Conservation (phyloP, 2,113 vertebrate species). For the Labrus mixtus region DNA sequence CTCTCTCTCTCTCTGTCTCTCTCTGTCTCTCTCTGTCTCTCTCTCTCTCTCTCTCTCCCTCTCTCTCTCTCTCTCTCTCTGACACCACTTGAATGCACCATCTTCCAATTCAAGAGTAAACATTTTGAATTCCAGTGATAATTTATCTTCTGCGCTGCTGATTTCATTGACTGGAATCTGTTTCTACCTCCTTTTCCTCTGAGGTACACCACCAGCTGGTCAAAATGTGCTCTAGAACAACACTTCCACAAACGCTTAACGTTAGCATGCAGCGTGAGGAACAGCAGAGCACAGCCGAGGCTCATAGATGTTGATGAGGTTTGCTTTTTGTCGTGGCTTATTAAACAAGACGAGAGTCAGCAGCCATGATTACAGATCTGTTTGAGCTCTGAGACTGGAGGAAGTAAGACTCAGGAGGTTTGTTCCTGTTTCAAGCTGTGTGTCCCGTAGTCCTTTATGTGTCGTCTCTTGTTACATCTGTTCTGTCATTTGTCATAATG, state of each 20-base stretch:
- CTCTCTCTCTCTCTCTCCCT: too few relatives aligned
- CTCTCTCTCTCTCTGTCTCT: too few relatives aligned
- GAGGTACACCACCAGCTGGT: neutral
- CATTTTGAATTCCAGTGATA: slow-evolving; percentile 6
- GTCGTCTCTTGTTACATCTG: too few relatives aligned
- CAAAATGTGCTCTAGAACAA: neutral
- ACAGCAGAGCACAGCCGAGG: neutral
- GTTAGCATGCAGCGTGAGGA: neutral
- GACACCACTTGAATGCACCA: too few relatives aligned
- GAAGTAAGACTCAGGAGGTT: neutral
- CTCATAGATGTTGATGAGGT: neutral
- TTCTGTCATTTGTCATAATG: too few relatives aligned
- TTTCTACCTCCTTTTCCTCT: neutral
- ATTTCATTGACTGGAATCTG: slow-evolving; percentile 3
- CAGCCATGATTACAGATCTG: neutral
- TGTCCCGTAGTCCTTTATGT: neutral
- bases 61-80: too few relatives aligned
- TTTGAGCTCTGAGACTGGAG: too few relatives aligned
- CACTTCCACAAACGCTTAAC: neutral
- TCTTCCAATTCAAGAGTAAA: neutral
- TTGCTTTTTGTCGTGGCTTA: neutral
- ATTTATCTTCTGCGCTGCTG: neutral
- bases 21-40: too few relatives aligned
- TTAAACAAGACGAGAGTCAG: too few relatives aligned
- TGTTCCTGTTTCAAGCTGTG: neutral